Evolutionary conservation across 2,888 invertebrate species (phyloP), one percentile per base, ranked within the genome.

Genomic region (Apantesis nais): DNA sequence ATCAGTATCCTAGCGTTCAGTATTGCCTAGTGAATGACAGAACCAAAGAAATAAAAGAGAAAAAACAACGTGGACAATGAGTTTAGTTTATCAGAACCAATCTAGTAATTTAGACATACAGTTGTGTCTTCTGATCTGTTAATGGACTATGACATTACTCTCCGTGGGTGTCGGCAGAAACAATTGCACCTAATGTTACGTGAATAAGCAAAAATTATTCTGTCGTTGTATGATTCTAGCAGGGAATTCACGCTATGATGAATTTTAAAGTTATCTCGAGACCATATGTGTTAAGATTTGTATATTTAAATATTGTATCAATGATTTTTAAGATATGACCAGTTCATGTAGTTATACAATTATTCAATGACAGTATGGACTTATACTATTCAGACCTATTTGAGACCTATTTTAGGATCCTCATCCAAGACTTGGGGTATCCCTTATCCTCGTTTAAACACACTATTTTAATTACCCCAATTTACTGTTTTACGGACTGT

Each of bases 101-200:
- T 70, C 70, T 70, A 66, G 66, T 66, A 61, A 70, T 70, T 70
- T 70, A 70, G 48, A 41, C 70, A 64, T 44, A 65, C 37, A 68
- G 41, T 41, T 62, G 65, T 66, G 58, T 55, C 41, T 39, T 69
- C 66, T 60, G 8, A 61, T n/a, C 31, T 22, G 60, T 41, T 68
- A 68, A 63, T 68, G 68, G 62, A 64, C 65, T 65, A 65, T 69
- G 69, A 70, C 61, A 61, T 31, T 66, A 62, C 31, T 62, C 52
- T 2, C 52, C 61, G 70, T 70, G 70, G 70, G 70, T 66, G 66
- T 69, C 19, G 34, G 31, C 9, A 44, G 63, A 63, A 44, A 64
- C 69, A 65, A 69, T 68, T 68, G 63, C 58, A 41, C 11, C 63
- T 63, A 39, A 63, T 62, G 41, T 61, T 67, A 66, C 9, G 44